A percentile compares a stretch with the other conserved stretches of the same genome.
Conservation (phyloP, 2,113 vertebrate genomes). For the Bostrychus sinensis region DNA sequence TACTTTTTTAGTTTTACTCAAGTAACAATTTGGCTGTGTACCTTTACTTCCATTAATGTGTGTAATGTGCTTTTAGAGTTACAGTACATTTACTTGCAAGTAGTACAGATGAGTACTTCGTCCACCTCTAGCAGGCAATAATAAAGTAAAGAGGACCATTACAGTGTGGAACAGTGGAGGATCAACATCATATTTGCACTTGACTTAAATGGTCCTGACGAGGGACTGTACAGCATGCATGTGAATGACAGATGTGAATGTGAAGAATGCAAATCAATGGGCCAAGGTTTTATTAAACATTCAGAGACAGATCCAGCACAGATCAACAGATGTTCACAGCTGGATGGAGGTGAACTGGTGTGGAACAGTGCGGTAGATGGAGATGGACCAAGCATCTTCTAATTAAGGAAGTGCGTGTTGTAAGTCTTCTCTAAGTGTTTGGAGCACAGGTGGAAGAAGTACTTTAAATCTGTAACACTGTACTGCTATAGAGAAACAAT, state of each 20-base stretch:
- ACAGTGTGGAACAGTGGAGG: background rate
- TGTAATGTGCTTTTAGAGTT: no score
- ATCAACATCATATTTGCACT: constrained; percentile 5
- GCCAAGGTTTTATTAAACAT: constrained; percentile 5
- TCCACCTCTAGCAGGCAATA: constrained; percentile 4
- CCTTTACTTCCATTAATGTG: no score
- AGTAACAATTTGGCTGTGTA: no score
- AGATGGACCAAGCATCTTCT: background rate
- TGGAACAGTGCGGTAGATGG: background rate
- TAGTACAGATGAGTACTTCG: no score
- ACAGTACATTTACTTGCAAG: no score
- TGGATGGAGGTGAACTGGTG: constrained; percentile 1
- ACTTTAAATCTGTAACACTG: no score
- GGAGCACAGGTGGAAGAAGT: no score
- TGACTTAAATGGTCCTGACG: constrained; percentile 2
- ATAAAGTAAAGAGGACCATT: background rate
- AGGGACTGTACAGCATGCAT: background rate
- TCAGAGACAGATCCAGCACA: background rate
- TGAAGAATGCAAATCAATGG: constrained; percentile 6
- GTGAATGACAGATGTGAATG: constrained; percentile 1
- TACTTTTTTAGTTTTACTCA: no score
- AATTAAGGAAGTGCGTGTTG: background rate
- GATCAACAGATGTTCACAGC: background rate
- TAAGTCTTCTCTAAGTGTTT: background rate
- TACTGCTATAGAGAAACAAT: no score